These are phyloP conservation scores for Ornithoptera alexandrae DNA, from an alignment of 2,888 invertebrate genomes.

Conservation along the genomic window DNA sequence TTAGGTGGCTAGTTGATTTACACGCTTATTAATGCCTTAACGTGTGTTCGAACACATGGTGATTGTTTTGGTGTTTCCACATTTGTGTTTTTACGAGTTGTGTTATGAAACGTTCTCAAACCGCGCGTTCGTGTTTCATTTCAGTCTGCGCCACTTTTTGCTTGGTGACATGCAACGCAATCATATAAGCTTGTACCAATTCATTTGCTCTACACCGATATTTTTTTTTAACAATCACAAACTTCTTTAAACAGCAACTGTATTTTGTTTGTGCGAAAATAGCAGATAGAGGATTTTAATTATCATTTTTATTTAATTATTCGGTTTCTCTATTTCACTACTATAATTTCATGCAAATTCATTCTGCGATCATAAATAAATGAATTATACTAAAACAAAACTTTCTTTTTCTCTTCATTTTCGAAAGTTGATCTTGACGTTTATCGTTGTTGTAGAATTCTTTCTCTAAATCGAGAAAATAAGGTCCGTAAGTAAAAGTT, in stretches of 20 bases:
- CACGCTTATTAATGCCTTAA: background rate
- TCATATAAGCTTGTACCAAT: background rate
- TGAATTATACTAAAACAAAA: background rate
- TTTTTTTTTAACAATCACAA: too few relatives aligned
- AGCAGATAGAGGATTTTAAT: background rate
- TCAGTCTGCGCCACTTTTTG: conserved; percentile 8
- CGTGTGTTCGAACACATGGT: conserved; percentile 35
- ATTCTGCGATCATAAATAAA: conserved; percentile 1
- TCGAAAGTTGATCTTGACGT: background rate
- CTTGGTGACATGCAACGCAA: conserved; percentile 6
- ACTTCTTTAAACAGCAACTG: background rate
- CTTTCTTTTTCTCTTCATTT: background rate
- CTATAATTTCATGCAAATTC: conserved; percentile 6
- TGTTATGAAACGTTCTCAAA: conserved; percentile 19
- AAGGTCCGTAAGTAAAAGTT: too few relatives aligned
- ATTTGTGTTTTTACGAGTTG: conserved; percentile 1
- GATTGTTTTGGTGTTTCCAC: conserved; percentile 38
- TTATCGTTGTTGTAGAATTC: background rate
- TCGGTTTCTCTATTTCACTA: conserved; percentile 1
- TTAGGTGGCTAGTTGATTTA: background rate
- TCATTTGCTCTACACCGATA: background rate
- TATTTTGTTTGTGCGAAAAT: background rate
- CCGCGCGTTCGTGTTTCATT: conserved; percentile 1
- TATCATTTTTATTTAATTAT: conserved; percentile 1
- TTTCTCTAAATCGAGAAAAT: too few relatives aligned